Evolutionary conservation across 1,140 invertebrate species (phyloP).

Genomic region (Bombus sibiricus): DNA sequence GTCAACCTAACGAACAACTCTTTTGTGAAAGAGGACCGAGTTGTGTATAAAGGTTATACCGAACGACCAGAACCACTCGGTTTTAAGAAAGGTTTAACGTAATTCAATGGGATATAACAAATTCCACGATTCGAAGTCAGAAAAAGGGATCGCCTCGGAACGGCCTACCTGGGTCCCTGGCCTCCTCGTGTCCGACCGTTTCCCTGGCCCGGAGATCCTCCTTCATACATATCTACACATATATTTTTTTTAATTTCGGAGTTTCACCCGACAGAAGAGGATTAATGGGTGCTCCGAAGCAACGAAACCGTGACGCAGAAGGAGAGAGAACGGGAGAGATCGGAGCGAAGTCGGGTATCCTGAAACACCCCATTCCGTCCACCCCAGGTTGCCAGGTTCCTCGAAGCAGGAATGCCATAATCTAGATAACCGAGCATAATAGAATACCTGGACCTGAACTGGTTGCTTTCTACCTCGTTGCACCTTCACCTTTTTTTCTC

Average conservation of each 20-base stretch:
- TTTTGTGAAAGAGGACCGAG: slow-evolving; percentile 4
- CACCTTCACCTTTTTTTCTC: slow-evolving; percentile 76
- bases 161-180: slow-evolving; percentile 45
- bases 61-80: background rate
- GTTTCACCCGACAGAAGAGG: slow-evolving; percentile 61
- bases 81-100: slow-evolving; percentile 47
- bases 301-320: slow-evolving; percentile 49
- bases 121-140: slow-evolving; percentile 50
- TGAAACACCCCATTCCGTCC: slow-evolving; percentile 65
- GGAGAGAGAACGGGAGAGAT: slow-evolving; percentile 28
- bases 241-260: slow-evolving; percentile 75
- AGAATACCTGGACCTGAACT: slow-evolving; percentile 77
- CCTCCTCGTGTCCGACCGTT: slow-evolving; percentile 28
- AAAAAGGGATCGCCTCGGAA: slow-evolving; percentile 37
- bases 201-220: slow-evolving; percentile 17
- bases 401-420: slow-evolving; percentile 79
- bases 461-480: slow-evolving; percentile 77
- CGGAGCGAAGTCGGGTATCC: slow-evolving; percentile 39
- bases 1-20: slow-evolving; percentile 5
- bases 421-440: slow-evolving; percentile 81
- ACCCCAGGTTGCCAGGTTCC: slow-evolving; percentile 70
- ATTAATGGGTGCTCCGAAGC: slow-evolving; percentile 58
- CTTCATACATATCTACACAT: slow-evolving; percentile 53
- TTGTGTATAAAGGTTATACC: background rate
- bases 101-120: slow-evolving; percentile 56